Percentiles rank a stretch among this genome's conserved stretches.
Conservation (phyloP, 2,888 invertebrate genomes). For the Zaprionus lineosus region DNA sequence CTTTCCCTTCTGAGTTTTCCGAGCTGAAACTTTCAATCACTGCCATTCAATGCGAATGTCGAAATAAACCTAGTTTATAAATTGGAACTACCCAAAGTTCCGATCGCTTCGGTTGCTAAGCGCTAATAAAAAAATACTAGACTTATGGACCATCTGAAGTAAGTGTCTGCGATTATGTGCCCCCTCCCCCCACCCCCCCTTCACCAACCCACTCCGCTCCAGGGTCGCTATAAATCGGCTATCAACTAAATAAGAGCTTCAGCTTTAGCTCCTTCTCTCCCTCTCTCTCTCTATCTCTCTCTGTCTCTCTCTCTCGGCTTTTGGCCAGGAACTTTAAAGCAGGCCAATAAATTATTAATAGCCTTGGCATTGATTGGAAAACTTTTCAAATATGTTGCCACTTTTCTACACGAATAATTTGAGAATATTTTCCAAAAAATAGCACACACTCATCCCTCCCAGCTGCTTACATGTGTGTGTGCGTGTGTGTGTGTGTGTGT, state of each 20-base stretch:
- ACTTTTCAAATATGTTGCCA: constrained; percentile 79
- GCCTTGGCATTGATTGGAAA: constrained; percentile 77
- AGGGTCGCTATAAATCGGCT: no score
- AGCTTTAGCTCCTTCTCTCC: no score
- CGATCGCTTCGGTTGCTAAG: constrained; percentile 63
- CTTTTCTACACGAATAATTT: constrained; percentile 78
- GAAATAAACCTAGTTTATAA: constrained; percentile 58
- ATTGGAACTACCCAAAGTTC: constrained; percentile 63
- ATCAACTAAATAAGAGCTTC: constrained; percentile 34
- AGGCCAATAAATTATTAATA: constrained; percentile 78
- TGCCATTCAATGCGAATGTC: constrained; percentile 19
- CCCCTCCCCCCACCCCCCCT: no score
- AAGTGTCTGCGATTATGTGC: no score
- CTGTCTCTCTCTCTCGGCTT: no score
- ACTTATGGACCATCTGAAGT: no score
- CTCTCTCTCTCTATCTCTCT: neutral
- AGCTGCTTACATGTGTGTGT: constrained; percentile 2
- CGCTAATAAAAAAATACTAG: constrained; percentile 34
- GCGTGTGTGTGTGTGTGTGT: constrained; percentile 4
- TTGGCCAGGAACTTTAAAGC: no score
- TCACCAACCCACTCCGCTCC: no score
- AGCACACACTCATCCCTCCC: constrained; percentile 21
- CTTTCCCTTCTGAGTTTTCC: constrained; percentile 25
- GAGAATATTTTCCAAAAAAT: constrained; percentile 57
- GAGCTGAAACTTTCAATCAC: constrained; percentile 1